Evolutionary conservation across 2,888 invertebrate species (phyloP).

Genomic region (Dicycla oo): DNA sequence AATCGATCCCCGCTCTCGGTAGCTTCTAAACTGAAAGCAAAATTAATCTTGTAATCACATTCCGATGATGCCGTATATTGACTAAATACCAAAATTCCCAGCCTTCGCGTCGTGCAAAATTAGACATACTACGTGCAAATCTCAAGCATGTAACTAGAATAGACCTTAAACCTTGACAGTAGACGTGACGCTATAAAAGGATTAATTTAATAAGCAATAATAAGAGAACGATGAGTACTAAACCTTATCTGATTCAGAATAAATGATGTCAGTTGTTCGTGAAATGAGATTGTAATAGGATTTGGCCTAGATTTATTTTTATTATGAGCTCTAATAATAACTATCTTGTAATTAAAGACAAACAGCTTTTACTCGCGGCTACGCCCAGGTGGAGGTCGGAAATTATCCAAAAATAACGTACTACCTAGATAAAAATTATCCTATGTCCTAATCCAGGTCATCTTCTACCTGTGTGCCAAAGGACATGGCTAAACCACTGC

Average conservation of each 20-base stretch:
- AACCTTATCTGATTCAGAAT: constrained; percentile 32
- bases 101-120: constrained; percentile 20
- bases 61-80: neutral
- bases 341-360: neutral
- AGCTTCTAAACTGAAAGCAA: neutral
- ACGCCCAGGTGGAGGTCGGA: too few species aligned
- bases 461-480: too few species aligned
- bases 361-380: too few species aligned
- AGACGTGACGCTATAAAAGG: constrained; percentile 32
- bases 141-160: constrained; percentile 10
- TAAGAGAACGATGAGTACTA: constrained; percentile 16
- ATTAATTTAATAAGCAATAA: constrained; percentile 37
- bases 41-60: neutral
- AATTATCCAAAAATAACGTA: too few species aligned
- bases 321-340: neutral
- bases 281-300: constrained; percentile 18
- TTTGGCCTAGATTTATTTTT: constrained; percentile 30
- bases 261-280: constrained; percentile 33
- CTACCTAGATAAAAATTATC: too few species aligned
- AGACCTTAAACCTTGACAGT: constrained; percentile 32
- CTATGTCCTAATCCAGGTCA: too few species aligned
- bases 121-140: constrained; percentile 12
- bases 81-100: constrained; percentile 12
- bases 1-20: neutral
- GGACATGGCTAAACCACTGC: too few species aligned